Evolutionary conservation across 2,113 vertebrate species (phyloP), one percentile per base, ranked within the genome.

Genomic region (Daboia siamensis): DNA sequence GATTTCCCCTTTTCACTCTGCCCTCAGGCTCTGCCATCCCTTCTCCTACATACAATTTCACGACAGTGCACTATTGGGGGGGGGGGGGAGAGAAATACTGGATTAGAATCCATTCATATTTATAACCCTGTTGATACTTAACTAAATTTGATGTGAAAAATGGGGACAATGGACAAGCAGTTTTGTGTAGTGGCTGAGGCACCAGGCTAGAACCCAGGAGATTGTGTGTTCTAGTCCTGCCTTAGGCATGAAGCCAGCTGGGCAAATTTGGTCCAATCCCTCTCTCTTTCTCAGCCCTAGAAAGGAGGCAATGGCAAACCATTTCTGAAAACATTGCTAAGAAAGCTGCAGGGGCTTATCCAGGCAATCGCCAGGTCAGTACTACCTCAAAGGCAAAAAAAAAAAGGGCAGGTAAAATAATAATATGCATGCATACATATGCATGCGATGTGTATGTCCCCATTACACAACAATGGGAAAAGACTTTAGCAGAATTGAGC

Each of bases 71-170:
- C 24, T 24, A 12, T 69, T 69, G 15, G 11, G 3, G 2, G 33
- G 5, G 3, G 13, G 5, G 1, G 13, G 2, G 0, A 3, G 3
- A 33, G 52, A 54, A 13, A 12, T 26, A 33, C 26, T n/a, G 29
- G 15, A 69, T 15, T 33, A 24, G 9, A 61, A 29, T 29, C 3
- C 15, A 48, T 24, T 24, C 33, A 48, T 39, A 39, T 48, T 26
- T 56, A 61, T 33, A n/a, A 3, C 5, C 29, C 48, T n/a, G 29
- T 51, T 12, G 20, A 33, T 39, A 51, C 10, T 84, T 80, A 44
- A 44, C 26, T 51, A 29, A 54, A 74, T 3, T 23, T 59, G 80
- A 86, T 48, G 13, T 69, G 26, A 56, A 56, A 23, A 74, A 90
- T 48, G 46, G 46, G 46, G 46, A 5, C 46, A 55, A 55, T 21